phyloP scores from a whole-genome alignment of 2,113 vertebrate species.

The Mystacornis crossleyi region DNA sequence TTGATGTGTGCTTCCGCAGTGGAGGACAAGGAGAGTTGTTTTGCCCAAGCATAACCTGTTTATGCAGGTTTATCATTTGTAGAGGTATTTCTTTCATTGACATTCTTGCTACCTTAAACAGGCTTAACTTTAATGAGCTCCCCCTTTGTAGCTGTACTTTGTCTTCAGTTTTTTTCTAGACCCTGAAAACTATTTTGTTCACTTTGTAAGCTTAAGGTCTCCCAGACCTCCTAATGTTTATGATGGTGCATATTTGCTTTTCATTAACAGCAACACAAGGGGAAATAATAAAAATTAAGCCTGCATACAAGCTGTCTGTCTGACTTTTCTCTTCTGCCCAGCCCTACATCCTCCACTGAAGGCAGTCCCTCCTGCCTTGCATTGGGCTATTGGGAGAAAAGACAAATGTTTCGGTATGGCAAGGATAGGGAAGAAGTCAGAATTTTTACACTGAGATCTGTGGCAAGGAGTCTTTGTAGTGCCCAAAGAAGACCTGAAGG shows the following conservation, averaged over 20 bases:
- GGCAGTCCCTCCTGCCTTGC: not conserved
- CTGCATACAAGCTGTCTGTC: not conserved
- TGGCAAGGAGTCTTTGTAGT: not conserved
- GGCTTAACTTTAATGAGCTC: not conserved
- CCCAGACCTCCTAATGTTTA: not conserved
- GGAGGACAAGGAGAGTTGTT: not conserved
- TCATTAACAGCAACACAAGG: not conserved
- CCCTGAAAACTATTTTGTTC: not conserved
- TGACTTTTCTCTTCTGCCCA: not conserved
- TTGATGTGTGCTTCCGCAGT: not conserved
- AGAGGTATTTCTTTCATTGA: not conserved
- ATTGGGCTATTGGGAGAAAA: not conserved
- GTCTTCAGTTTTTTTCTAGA: not conserved
- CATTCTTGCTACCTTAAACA: not conserved
- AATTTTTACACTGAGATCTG: not conserved
- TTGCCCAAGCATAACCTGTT: not conserved
- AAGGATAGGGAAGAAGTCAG: not conserved
- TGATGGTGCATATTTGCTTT: not conserved
- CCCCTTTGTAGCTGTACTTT: not conserved
- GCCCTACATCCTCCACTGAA: rapidly evolving
- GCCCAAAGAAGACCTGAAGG: not conserved
- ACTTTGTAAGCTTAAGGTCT: not conserved
- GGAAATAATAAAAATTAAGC: not conserved
- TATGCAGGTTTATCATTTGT: not conserved
- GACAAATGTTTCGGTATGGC: not conserved